A percentile compares a stretch with the other conserved stretches of the same genome.
These are phyloP conservation scores for Rousettus madagascariensis DNA, from an alignment of 2,797 vertebrate genomes.

Conservation along the genomic window DNA sequence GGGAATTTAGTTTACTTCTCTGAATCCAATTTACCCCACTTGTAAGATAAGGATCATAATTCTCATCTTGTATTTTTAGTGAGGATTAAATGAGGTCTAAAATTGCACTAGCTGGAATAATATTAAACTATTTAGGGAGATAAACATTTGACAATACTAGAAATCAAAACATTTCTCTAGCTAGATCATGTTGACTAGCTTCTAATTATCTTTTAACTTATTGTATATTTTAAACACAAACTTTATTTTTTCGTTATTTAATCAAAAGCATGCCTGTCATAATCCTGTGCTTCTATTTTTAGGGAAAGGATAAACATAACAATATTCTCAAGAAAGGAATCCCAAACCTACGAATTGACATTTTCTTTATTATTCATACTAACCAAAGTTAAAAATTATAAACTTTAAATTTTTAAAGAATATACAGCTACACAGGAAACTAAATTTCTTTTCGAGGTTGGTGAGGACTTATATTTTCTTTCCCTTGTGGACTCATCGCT, in stretches of 20 bases:
- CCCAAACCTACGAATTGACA: not conserved
- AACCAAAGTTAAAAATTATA: not conserved
- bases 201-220: not conserved
- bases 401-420: not conserved
- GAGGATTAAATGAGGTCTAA: constrained; percentile 41
- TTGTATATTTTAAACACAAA: not conserved
- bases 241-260: constrained; percentile 31
- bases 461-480: not conserved
- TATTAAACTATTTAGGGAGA: not conserved
- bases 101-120: not conserved
- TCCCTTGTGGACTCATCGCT: not conserved
- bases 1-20: constrained; percentile 23
- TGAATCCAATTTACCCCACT: not conserved
- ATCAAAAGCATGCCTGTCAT: not conserved
- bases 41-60: constrained; percentile 5
- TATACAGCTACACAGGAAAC: not conserved
- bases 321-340: constrained; percentile 4
- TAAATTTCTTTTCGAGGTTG: not conserved
- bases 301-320: not conserved
- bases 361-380: not conserved
- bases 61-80: constrained; percentile 21
- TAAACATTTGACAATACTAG: not conserved
- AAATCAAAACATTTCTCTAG: not conserved
- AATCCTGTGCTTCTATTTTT: not conserved
- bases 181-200: not conserved